Percentiles rank a stretch among this genome's conserved stretches.
phyloP scores from a whole-genome alignment of 2,888 invertebrate genomes.

The Ernsta delagoae region DNA sequence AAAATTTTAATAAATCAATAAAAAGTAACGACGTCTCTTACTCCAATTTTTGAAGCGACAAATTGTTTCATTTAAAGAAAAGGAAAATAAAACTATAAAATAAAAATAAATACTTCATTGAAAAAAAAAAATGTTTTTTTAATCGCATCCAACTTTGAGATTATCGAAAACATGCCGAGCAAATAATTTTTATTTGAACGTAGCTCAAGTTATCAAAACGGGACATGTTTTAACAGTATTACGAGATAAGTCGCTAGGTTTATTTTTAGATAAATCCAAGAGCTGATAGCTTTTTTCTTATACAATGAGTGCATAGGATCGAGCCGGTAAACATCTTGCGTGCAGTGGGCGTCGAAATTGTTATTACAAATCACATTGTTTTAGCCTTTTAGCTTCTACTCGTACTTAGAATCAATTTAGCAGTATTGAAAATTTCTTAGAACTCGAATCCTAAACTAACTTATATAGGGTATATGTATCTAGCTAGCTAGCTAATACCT shows the following conservation, averaged over 20 bases:
- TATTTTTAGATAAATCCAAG: constrained; percentile 39
- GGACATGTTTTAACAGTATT: constrained; percentile 26
- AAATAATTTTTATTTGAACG: constrained; percentile 25
- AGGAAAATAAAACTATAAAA: too few species aligned
- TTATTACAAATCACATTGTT: constrained; percentile 13
- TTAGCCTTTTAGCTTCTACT: not conserved
- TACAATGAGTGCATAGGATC: constrained; percentile 3
- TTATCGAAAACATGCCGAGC: constrained; percentile 10
- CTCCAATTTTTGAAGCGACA: too few species aligned
- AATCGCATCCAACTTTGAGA: not conserved
- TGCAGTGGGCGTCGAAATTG: constrained; percentile 5
- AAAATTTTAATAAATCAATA: too few species aligned
- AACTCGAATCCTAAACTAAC: not conserved
- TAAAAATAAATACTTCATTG: too few species aligned
- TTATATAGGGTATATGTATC: too few species aligned
- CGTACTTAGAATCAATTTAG: not conserved
- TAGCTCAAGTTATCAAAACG: constrained; percentile 25
- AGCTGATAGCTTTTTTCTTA: constrained; percentile 21
- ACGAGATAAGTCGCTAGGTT: constrained; percentile 28
- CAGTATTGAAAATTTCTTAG: not conserved
- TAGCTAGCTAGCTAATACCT: too few species aligned
- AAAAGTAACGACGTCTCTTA: too few species aligned
- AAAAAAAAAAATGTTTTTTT: not conserved
- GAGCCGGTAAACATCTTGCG: constrained; percentile 23
- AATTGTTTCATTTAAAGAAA: too few species aligned